These are phyloP conservation scores for Sebastes itinus DNA, from an alignment of 2,797 vertebrate genomes.

Conservation along the genomic window DNA sequence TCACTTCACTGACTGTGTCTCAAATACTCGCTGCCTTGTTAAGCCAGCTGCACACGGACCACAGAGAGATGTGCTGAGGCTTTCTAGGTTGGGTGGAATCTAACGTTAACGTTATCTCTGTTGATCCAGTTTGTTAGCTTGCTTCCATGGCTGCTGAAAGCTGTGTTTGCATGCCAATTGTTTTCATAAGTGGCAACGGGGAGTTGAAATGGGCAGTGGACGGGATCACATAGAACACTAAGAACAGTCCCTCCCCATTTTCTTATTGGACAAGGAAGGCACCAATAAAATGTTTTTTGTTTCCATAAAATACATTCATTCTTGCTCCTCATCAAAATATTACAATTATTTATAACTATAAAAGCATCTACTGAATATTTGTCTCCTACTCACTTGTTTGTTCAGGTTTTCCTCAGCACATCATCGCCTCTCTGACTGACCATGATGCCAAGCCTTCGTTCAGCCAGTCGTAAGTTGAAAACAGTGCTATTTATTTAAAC, in stretches of 20 bases:
- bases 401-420: constrained; percentile 95
- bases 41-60: no score
- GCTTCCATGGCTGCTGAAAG: no score
- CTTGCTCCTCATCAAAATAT: background rate
- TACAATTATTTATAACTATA: background rate
- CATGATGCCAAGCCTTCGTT: constrained; percentile 95
- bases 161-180: no score
- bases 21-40: no score
- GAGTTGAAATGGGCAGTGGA: no score
- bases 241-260: background rate
- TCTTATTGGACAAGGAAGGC: background rate
- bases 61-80: no score
- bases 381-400: background rate
- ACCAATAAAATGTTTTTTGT: background rate
- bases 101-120: no score
- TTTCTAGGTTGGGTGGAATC: no score
- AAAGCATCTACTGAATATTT: background rate
- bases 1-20: no score
- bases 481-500: background rate
- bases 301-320: background rate
- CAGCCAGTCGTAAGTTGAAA: constrained; percentile 92
- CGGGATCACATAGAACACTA: background rate
- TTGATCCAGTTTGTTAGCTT: no score
- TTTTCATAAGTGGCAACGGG: no score
- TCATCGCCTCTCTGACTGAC: constrained; percentile 84